Conservation (phyloP, 2,797 vertebrate genomes). For the Phataginus tricuspis region DNA sequence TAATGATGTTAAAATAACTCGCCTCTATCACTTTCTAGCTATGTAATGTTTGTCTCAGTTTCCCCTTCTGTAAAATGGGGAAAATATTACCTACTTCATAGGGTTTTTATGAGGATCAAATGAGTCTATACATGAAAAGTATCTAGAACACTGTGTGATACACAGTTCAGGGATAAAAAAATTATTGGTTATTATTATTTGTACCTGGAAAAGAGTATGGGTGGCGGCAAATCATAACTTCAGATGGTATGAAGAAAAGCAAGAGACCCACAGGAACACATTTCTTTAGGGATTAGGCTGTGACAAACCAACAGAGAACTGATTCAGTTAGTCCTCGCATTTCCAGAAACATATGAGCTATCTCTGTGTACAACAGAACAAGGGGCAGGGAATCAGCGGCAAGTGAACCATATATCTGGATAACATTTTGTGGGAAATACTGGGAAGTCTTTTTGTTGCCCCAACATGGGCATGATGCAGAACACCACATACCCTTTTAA, state of each 20-base stretch:
- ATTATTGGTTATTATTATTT: not conserved
- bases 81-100: not conserved
- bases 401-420: not conserved
- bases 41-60: not conserved
- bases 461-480: not conserved
- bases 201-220: not conserved
- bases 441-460: not conserved
- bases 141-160: not conserved
- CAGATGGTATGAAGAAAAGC: slow-evolving; percentile 33
- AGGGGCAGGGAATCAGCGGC: not conserved
- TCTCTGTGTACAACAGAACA: not conserved
- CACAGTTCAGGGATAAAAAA: not conserved
- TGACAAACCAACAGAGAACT: not conserved
- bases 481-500: slow-evolving; percentile 16
- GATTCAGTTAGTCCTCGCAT: not conserved
- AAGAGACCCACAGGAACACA: not conserved
- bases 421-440: not conserved
- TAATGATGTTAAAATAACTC: slow-evolving; percentile 12
- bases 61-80: not conserved
- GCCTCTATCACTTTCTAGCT: slow-evolving; percentile 19
- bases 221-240: slow-evolving; percentile 26
- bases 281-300: not conserved
- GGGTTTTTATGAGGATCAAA: not conserved
- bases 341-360: not conserved
- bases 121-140: not conserved